Conservation (phyloP, 2,113 vertebrate genomes). For the Ptilonorhynchus violaceus region DNA sequence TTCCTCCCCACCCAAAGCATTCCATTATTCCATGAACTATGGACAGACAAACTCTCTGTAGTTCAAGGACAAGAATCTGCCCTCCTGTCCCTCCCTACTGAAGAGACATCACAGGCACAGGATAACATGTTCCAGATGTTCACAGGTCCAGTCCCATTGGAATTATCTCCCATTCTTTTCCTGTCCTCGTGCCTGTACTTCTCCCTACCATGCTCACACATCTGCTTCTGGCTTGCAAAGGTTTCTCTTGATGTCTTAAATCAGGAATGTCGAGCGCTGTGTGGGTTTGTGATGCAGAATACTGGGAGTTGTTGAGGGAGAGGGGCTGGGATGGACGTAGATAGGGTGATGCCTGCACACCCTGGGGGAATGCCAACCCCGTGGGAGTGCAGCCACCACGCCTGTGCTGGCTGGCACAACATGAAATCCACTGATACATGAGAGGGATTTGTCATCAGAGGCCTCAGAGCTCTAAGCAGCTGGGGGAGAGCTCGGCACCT, state of each 20-base stretch:
- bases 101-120: neutral
- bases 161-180: neutral
- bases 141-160: neutral
- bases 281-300: neutral
- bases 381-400: neutral
- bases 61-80: neutral
- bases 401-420: neutral
- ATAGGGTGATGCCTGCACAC: neutral
- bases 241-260: neutral
- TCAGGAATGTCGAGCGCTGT: fast-evolving
- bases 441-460: neutral
- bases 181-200: neutral
- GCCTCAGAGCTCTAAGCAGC: neutral
- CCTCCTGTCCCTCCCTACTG: neutral
- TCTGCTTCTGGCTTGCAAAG: neutral
- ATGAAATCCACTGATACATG: neutral
- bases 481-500: neutral
- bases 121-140: neutral
- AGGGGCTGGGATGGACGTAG: neutral
- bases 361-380: neutral
- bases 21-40: neutral
- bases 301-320: neutral
- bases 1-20: neutral
- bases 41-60: neutral
- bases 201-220: neutral